Percentiles rank a stretch among this genome's conserved stretches.
These are phyloP conservation scores for Gouania willdenowi DNA, from an alignment of 2,797 vertebrate genomes.

Conservation along the genomic window DNA sequence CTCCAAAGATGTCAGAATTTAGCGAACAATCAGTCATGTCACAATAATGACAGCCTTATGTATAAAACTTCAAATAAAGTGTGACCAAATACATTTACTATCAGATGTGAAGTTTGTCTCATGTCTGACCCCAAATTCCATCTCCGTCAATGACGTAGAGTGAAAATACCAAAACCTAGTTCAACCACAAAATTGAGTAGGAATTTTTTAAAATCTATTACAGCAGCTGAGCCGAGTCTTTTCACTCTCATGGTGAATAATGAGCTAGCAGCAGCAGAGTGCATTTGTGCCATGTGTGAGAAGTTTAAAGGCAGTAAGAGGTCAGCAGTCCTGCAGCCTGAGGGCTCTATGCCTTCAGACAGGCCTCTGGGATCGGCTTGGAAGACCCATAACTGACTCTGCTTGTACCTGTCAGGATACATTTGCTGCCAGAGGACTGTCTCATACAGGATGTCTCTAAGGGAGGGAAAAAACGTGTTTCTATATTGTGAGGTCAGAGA, in stretches of 20 bases:
- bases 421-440: slow-evolving; percentile 52
- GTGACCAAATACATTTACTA: too few species aligned
- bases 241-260: slow-evolving; percentile 26
- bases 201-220: too few species aligned
- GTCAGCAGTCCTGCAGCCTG: slow-evolving; percentile 44
- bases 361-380: slow-evolving; percentile 45
- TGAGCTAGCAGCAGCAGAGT: slow-evolving; percentile 11
- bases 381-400: slow-evolving; percentile 55
- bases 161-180: too few species aligned
- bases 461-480: slow-evolving; percentile 26
- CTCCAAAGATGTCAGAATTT: too few species aligned
- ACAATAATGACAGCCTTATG: too few species aligned
- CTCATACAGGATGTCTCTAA: slow-evolving; percentile 46
- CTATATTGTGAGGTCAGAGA: slow-evolving; percentile 6
- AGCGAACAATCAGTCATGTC: too few species aligned
- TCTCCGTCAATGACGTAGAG: neutral
- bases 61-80: too few species aligned
- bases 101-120: too few species aligned
- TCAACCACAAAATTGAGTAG: too few species aligned
- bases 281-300: neutral
- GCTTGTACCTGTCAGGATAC: slow-evolving; percentile 67
- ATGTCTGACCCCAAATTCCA: neutral
- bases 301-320: slow-evolving; percentile 15
- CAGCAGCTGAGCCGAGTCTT: neutral
- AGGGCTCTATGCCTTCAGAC: slow-evolving; percentile 52